These are phyloP conservation scores for Pygoscelis adeliae DNA, from an alignment of 2,113 vertebrate genomes.

Conservation along the genomic window DNA sequence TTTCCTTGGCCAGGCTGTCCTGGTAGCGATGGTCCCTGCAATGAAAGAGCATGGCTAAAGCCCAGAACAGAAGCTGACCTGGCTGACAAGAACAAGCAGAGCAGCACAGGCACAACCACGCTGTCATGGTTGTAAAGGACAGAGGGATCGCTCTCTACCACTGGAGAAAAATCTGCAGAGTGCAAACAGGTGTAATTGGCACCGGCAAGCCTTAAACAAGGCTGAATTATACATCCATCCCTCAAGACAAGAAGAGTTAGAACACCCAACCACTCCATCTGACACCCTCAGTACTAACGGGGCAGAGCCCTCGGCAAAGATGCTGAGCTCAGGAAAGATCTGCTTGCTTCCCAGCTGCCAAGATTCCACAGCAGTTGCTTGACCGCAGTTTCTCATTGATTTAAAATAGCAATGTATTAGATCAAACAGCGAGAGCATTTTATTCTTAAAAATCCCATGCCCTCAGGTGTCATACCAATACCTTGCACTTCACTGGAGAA, in stretches of 20 bases:
- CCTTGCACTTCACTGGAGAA: not conserved
- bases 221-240: not conserved
- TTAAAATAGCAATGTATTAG: not conserved
- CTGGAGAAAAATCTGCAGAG: not conserved
- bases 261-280: not conserved
- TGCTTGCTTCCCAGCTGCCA: not conserved
- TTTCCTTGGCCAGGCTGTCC: conserved; percentile 85
- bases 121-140: rapidly evolving
- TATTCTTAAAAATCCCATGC: not conserved
- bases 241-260: not conserved
- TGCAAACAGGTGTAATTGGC: not conserved
- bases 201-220: not conserved
- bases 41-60: not conserved
- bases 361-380: not conserved
- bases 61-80: not conserved
- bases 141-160: not conserved
- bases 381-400: not conserved
- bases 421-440: not conserved
- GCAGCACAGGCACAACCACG: not conserved
- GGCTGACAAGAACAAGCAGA: not conserved
- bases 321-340: not conserved
- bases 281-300: not conserved
- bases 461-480: not conserved
- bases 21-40: conserved; percentile 81
- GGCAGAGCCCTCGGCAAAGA: not conserved